Conservation (phyloP, 2,888 invertebrate species). For the Eudemis profundana region DNA sequence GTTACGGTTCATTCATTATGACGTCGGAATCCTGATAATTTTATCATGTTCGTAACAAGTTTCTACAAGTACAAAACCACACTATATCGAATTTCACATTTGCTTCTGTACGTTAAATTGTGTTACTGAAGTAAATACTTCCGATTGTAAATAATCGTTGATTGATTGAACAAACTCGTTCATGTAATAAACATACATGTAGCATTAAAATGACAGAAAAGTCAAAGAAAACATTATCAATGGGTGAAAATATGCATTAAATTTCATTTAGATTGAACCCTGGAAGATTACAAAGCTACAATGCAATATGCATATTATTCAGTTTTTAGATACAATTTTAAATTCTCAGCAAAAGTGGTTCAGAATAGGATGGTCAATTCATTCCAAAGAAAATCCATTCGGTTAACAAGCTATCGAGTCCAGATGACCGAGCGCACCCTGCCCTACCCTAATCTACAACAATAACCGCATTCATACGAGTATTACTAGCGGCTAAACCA, state of each 20-base stretch:
- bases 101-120: background rate
- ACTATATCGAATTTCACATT: conserved; percentile 25
- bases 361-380: conserved; percentile 21
- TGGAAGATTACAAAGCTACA: too few relatives aligned
- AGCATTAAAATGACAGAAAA: too few relatives aligned
- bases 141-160: too few relatives aligned
- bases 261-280: too few relatives aligned
- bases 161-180: too few relatives aligned
- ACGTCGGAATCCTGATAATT: conserved; percentile 1
- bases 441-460: conserved; percentile 58
- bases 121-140: background rate
- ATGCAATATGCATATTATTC: conserved; percentile 5
- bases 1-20: conserved; percentile 21
- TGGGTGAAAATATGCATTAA: too few relatives aligned
- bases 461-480: conserved; percentile 69
- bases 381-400: conserved; percentile 32
- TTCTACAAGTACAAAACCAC: conserved; percentile 17
- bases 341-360: conserved; percentile 8
- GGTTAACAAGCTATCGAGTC: conserved; percentile 50
- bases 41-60: conserved; percentile 3
- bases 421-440: conserved; percentile 63
- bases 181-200: too few relatives aligned
- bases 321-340: background rate
- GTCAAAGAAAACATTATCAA: too few relatives aligned
- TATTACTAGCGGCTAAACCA: conserved; percentile 64